Evolutionary conservation across 2,113 vertebrate species (phyloP), one percentile per base, ranked within the genome.

Genomic region (Gadus chalcogrammus): DNA sequence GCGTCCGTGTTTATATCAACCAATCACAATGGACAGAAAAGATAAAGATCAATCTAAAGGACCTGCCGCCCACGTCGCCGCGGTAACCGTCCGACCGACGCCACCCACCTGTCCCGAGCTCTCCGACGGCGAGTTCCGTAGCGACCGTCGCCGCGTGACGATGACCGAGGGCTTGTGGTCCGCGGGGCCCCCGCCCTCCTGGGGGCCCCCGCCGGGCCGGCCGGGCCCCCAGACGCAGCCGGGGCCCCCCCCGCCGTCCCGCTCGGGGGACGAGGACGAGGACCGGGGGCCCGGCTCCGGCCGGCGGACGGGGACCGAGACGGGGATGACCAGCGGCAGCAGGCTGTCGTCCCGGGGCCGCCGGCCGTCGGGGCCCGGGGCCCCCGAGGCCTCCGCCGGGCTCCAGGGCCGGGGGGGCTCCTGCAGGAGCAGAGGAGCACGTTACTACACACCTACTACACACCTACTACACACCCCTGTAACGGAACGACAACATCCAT

Each of bases 161-260:
- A 98, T 98, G 75, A 98, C 96, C 0, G 97, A 97, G 2, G 94
- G 93, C 58, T 96, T 96, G 84, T 94, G 91, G 61, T 96, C 94
- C 0, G 88, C 61, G 0, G 83, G 77, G 84, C 88, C 75, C 15
- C 55, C 55, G 15, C 88, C 87, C 64, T 95, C 95, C 0, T 85
- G 92, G 9, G 77, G 69, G 42, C 87, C 80, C 0, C 86, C 70
- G 9, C 5, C 42, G 2, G 3, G 82, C 77, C 77, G 84, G 82
- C 27, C 75, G 90, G 55, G 16, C 3, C 15, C n/a, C 55, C 55
- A 58, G 55, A 17, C 55, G 55, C 15, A n/a, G 53, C 53, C 53
- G 9, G 53, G 53, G 5, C 86, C 82, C 87, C 92, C 80, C 87
- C 93, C 5, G 92, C 90, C 0, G n/a, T 88, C 88, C 0, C 93